phyloP scores from a whole-genome alignment of 2,888 invertebrate species.

The Himalopsyche japonica region DNA sequence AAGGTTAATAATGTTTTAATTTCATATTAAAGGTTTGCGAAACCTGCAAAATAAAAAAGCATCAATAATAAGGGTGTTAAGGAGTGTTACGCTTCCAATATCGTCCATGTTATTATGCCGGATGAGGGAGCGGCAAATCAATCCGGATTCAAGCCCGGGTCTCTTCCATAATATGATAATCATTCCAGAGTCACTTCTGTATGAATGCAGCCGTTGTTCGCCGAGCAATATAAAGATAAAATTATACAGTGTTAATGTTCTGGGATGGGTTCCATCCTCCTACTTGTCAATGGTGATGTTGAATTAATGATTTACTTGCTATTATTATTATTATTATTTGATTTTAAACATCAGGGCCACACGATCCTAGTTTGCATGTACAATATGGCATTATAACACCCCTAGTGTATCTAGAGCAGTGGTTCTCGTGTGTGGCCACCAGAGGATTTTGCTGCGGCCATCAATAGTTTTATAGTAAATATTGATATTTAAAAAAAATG shows the following conservation, averaged over 20 bases:
- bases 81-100: background rate
- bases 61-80: background rate
- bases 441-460: too few relatives aligned
- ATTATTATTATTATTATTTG: too few relatives aligned
- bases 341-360: too few relatives aligned
- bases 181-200: background rate
- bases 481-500: too few relatives aligned
- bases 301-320: background rate
- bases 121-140: background rate
- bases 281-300: background rate
- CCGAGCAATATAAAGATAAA: background rate
- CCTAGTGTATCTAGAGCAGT: too few relatives aligned
- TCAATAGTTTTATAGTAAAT: too few relatives aligned
- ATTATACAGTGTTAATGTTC: background rate
- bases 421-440: too few relatives aligned
- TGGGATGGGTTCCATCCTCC: background rate
- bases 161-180: background rate
- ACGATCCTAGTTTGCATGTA: too few relatives aligned
- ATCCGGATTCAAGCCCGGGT: background rate
- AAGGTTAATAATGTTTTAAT: too few relatives aligned
- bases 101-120: background rate
- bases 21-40: background rate
- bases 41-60: background rate
- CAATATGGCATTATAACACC: too few relatives aligned
- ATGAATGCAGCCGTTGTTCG: background rate